These are phyloP conservation scores for Pammene aurita DNA, from an alignment of 2,888 invertebrate genomes.

Conservation along the genomic window DNA sequence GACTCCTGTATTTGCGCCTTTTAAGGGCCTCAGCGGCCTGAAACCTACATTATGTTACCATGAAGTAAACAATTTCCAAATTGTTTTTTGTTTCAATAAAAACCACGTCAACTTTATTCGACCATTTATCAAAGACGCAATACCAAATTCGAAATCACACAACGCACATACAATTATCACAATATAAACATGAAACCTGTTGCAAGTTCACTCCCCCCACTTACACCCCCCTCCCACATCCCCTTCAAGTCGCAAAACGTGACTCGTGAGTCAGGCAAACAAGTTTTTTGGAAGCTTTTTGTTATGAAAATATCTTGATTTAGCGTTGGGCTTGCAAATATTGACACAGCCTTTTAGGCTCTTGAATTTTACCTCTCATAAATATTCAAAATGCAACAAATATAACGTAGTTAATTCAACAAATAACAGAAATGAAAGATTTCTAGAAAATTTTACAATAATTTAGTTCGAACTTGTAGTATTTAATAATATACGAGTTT, in stretches of 20 bases:
- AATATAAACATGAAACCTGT: conserved; percentile 42
- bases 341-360: conserved; percentile 1
- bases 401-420: too few species aligned
- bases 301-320: conserved; percentile 27
- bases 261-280: conserved; percentile 43
- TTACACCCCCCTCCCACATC: conserved; percentile 2
- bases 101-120: too few species aligned
- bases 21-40: too few species aligned
- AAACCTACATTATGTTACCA: too few species aligned
- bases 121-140: neutral
- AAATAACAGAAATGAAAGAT: too few species aligned
- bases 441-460: too few species aligned
- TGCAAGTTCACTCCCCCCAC: conserved; percentile 38
- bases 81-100: too few species aligned
- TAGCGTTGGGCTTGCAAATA: conserved; percentile 1
- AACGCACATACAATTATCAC: conserved; percentile 9
- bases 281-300: conserved; percentile 43
- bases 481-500: too few species aligned
- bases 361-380: neutral
- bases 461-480: too few species aligned
- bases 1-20: too few species aligned
- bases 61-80: too few species aligned
- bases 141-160: conserved; percentile 4
- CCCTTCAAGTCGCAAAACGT: conserved; percentile 35
- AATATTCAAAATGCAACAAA: too few species aligned